phyloP scores from a whole-genome alignment of 2,888 invertebrate species.

The Enchytraeus crypticus region DNA sequence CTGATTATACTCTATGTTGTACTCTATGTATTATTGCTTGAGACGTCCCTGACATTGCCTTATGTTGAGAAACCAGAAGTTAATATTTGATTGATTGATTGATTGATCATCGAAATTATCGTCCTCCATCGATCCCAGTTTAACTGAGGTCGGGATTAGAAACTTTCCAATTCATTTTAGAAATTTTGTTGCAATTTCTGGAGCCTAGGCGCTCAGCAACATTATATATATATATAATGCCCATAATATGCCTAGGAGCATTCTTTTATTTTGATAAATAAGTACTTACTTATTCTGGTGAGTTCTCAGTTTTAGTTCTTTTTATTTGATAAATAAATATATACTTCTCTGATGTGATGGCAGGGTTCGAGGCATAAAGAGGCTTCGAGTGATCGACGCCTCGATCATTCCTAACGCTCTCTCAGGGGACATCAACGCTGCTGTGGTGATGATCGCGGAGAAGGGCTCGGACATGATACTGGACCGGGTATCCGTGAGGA shows the following conservation, averaged over 20 bases:
- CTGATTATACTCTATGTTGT: not conserved
- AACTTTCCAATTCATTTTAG: too few species aligned
- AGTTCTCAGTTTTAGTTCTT: too few species aligned
- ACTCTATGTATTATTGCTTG: not conserved
- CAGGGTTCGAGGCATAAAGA: slow-evolving; percentile 57
- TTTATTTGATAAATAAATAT: too few species aligned
- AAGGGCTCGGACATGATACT: slow-evolving; percentile 75
- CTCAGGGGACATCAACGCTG: slow-evolving; percentile 82
- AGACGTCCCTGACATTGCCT: not conserved
- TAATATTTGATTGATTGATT: not conserved
- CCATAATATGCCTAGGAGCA: too few species aligned
- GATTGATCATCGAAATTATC: too few species aligned
- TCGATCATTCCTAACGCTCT: slow-evolving; percentile 81
- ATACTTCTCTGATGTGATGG: not conserved
- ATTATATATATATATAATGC: too few species aligned
- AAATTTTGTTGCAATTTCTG: too few species aligned
- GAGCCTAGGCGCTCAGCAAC: too few species aligned
- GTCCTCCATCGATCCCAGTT: too few species aligned
- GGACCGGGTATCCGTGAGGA: slow-evolving; percentile 10
- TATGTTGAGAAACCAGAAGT: not conserved
- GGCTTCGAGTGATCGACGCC: slow-evolving; percentile 74
- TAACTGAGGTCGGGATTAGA: too few species aligned
- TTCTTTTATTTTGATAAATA: too few species aligned
- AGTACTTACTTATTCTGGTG: too few species aligned
- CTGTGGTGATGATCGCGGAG: slow-evolving; percentile 83